A percentile compares a stretch with the other conserved stretches of the same genome.
phyloP scores from a whole-genome alignment of 2,888 invertebrate species.

The Galeruca laticollis region DNA sequence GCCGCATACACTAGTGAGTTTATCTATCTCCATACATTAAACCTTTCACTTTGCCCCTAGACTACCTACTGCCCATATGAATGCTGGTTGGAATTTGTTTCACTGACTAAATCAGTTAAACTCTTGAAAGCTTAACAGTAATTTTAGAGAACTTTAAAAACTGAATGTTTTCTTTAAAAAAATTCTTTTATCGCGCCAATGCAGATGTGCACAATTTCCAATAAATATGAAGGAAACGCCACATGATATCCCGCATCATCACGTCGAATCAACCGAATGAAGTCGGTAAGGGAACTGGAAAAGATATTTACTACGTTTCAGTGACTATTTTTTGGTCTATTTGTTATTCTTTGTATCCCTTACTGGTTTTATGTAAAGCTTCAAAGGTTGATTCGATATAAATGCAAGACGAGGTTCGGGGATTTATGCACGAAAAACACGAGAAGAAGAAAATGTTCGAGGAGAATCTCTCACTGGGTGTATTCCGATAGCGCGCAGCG shows the following conservation, averaged over 20 bases:
- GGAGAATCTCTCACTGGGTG: no score
- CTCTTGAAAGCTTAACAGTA: no score
- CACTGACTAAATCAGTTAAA: no score
- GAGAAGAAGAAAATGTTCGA: no score
- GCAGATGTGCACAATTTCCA: neutral
- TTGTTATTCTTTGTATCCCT: conserved; percentile 37
- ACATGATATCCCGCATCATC: neutral
- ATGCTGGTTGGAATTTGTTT: no score
- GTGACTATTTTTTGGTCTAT: conserved; percentile 31
- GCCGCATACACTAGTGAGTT: no score
- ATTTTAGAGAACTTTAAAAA: neutral
- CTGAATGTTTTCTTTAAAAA: neutral
- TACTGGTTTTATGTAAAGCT: conserved; percentile 34
- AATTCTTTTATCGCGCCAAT: neutral
- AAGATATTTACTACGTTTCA: conserved; percentile 19
- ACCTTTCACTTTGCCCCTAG: no score
- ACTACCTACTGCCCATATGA: no score
- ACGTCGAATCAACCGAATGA: conserved; percentile 11
- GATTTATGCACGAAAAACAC: conserved; percentile 38
- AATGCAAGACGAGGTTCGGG: conserved; percentile 34
- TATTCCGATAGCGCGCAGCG: no score
- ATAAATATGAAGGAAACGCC: neutral
- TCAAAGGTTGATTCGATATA: conserved; percentile 38
- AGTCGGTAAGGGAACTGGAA: conserved; percentile 1
- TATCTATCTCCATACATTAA: no score